phyloP scores from a whole-genome alignment of 2,113 vertebrate species.

The Clinocottus analis region DNA sequence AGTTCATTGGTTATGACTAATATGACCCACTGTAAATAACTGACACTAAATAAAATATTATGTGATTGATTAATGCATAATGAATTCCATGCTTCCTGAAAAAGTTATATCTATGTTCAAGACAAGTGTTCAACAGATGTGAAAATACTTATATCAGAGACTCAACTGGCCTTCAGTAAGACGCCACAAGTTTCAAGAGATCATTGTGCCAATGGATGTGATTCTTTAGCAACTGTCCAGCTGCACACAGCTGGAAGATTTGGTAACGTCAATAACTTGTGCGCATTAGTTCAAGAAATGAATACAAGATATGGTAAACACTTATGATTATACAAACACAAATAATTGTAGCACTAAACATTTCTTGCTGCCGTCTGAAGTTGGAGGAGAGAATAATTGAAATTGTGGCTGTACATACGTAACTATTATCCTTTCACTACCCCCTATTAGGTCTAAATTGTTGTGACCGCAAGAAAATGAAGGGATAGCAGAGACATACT shows the following conservation, averaged over 20 bases:
- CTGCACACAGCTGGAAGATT: not conserved
- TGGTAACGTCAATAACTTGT: not conserved
- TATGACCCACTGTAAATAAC: conserved; percentile 33
- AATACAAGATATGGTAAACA: not conserved
- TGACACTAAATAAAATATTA: conserved; percentile 40
- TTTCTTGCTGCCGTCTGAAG: conserved; percentile 9
- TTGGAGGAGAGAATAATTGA: conserved; percentile 5
- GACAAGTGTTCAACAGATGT: conserved; percentile 44
- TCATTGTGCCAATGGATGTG: not conserved
- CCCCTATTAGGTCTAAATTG: conserved; percentile 29
- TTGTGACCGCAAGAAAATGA: conserved; percentile 44
- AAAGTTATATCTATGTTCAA: conserved; percentile 15
- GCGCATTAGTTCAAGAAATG: not conserved
- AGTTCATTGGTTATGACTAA: conserved; percentile 41
- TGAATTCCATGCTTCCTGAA: conserved; percentile 18
- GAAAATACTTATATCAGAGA: conserved; percentile 12
- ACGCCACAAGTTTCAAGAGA: not conserved
- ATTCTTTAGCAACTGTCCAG: not conserved
- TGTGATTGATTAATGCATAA: conserved; percentile 25
- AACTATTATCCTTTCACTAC: conserved; percentile 42
- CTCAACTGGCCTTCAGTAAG: not conserved
- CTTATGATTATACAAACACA: not conserved
- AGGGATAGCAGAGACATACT: conserved; percentile 22
- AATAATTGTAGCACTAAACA: not conserved
- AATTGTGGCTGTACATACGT: conserved; percentile 6